These are phyloP conservation scores for Pluvianellus socialis DNA, from an alignment of 2,113 vertebrate species.

Conservation along the genomic window DNA sequence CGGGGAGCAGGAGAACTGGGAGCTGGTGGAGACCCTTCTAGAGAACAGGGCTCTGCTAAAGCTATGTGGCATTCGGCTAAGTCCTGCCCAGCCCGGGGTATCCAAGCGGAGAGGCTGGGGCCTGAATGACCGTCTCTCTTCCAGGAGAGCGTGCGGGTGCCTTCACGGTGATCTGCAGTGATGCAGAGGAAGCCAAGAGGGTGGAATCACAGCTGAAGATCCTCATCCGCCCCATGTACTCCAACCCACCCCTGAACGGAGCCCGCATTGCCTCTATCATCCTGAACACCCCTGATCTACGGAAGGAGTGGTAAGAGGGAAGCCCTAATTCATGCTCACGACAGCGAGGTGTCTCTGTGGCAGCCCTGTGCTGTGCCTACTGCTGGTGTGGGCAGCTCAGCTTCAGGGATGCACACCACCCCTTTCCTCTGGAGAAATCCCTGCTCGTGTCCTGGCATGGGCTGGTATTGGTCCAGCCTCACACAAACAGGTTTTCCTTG, in stretches of 20 bases:
- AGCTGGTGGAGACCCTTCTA: background rate
- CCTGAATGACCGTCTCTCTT: background rate
- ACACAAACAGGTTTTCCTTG: background rate
- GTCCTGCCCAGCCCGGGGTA: background rate
- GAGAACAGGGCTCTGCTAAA: background rate
- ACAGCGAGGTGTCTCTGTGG: background rate
- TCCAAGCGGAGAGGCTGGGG: background rate
- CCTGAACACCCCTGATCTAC: conserved; percentile 88
- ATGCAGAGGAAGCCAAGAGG: conserved; percentile 89
- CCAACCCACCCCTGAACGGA: conserved; percentile 94
- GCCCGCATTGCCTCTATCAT: conserved; percentile 92
- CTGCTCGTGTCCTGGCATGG: background rate
- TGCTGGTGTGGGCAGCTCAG: background rate
- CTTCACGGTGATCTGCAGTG: conserved; percentile 90
- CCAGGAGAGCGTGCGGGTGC: conserved; percentile 94
- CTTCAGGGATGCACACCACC: background rate
- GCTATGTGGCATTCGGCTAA: background rate
- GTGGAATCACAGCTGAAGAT: conserved; percentile 98
- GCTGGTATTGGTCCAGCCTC: background rate
- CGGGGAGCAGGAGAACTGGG: fast-evolving
- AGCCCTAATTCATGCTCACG: fast-evolving
- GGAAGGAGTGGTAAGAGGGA: conserved; percentile 85
- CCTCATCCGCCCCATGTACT: conserved; percentile 96
- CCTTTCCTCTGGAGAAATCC: background rate
- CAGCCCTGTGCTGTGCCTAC: background rate